Percentiles rank a stretch among this genome's conserved stretches.
phyloP scores from a whole-genome alignment of 2,113 vertebrate species.

The Macroglossus sobrinus region DNA sequence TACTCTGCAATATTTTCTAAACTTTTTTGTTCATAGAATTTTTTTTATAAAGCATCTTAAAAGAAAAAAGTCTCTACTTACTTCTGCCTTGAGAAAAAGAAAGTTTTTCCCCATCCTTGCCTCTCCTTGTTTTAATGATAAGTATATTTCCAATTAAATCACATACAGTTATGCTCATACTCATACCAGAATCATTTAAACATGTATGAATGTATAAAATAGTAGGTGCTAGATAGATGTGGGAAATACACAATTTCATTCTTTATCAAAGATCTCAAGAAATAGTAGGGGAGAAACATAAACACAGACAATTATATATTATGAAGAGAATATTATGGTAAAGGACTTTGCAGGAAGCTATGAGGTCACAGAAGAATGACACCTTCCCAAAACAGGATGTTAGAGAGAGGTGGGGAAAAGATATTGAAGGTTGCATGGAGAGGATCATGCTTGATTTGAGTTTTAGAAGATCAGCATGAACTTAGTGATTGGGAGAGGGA shows the following conservation, averaged over 20 bases:
- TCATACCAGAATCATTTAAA: neutral
- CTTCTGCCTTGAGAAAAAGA: neutral
- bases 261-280: neutral
- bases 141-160: neutral
- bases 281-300: neutral
- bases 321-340: neutral
- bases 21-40: neutral
- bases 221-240: neutral
- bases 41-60: neutral
- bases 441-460: neutral
- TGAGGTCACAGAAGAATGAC: neutral
- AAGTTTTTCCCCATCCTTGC: accelerated
- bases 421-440: neutral
- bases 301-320: neutral
- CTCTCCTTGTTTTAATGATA: neutral
- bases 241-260: neutral
- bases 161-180: neutral
- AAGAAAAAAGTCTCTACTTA: neutral
- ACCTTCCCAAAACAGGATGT: neutral
- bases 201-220: neutral
- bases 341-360: neutral
- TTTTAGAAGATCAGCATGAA: neutral
- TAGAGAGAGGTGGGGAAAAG: neutral
- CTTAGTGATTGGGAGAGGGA: neutral
- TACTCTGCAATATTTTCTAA: neutral